Evolutionary conservation across 2,113 vertebrate genomes (phyloP), one percentile per base, ranked within the genome.

Genomic region (Hippocampus zosterae): DNA sequence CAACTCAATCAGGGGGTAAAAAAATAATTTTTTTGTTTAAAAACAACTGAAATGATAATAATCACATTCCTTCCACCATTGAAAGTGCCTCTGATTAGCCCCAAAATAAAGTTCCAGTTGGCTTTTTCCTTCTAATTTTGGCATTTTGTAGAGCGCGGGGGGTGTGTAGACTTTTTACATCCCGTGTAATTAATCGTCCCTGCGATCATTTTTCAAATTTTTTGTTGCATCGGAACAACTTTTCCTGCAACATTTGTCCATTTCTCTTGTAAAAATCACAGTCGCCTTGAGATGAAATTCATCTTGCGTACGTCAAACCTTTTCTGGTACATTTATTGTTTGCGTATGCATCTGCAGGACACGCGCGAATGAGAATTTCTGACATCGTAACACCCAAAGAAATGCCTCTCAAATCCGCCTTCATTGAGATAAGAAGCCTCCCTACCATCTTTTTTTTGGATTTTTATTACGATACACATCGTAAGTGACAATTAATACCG

Each of bases 391-490:
- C 5, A 12, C 37, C 61, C 33, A 37, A 37, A 40, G 19, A 19
- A 44, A 64, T 44, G 11, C 23, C 41, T 44, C 62, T 41, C 27
- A 68, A 81, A 78, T 73, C 23, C 18, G 23, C 70, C 27, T 40
- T 76, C 44, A 78, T 78, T 60, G 44, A 37, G 52, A 42, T 69
- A 70, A 71, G 23, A 59, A 68, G 66, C 15, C 56, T 52, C 57
- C 41, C 68, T 15, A 78, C 52, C 67, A 33, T 63, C 40, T 65
- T 55, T 72, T 63, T 65, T 72, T n/a, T n/a, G n/a, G n/a, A n/a
- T n/a, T n/a, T n/a, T 63, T 65, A 61, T 70, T 73, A 21, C 50
- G 48, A 61, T 57, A 73, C 65, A 75, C 57, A n/a, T 19, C 33
- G 16, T 74, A 19, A 50, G 9, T 67, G 50, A 46, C 53, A 73